Evolutionary conservation across 2,797 vertebrate genomes (phyloP), one percentile per base, ranked within the genome.

Genomic region (Hyperoplus lanceolatus): DNA sequence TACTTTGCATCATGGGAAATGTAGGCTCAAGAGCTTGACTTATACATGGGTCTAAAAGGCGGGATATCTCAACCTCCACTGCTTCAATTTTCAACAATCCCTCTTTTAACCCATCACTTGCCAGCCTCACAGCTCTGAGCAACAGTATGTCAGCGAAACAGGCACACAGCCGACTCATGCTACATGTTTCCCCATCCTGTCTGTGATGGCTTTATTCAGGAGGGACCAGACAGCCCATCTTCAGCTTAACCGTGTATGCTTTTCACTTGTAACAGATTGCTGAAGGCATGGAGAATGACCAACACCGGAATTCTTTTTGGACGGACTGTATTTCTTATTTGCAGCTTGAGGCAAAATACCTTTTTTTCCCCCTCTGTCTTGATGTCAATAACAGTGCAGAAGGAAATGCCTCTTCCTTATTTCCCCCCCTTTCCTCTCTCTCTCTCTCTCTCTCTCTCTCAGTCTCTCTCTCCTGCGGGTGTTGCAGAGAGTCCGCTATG

Each of bases 341-440:
- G 46, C 48, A 68, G 55, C 70, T 66, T 13, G 6, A 61, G 18
- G 61, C 56, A 21, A 70, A 69, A 68, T 18, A 39, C 8, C 11
- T n/a, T 65, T 73, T 29, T 29, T n/a, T 18, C 16, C 6, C 16
- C 16, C 60, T 43, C n/a, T 9, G 16, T 70, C 78, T 78, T 81
- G 64, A 83, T 86, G 67, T 80, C 45, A 71, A 65, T 75, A 79
- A 64, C 78, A 81, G 86, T 29, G 49, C 51, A 36, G 66, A 54
- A 65, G 80, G 72, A 88, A 85, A 80, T 16, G 66, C 70, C 60
- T 87, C 70, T 60, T 42, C 13, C 39, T 53, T 15, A 1, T 16
- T 43, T 29, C 10, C 61, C 53, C 65, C 60, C 36, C 43, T 2
- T 16, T 58, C 18, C 21, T 15, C 39, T 38, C 39, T 29, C 18